Base-by-base conservation (phyloP, 2,888 invertebrate species). In the Chelonus formosanus region DNA sequence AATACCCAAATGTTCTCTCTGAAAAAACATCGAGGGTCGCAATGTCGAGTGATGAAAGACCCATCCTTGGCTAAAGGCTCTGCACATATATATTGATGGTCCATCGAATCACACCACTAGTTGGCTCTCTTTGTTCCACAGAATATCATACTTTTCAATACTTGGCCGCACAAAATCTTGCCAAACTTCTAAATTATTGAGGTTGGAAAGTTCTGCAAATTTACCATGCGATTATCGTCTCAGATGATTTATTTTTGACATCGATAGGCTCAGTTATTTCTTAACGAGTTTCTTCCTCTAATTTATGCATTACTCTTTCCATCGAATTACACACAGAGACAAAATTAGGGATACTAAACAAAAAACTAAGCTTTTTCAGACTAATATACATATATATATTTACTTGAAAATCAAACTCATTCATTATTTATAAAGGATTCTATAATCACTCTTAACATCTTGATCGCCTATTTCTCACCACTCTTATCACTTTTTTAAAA, bases 161-260 rank as follows among this genome's bases (percentile, higher is more conserved):
- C 40, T 40, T 43, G 7, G 10, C n/a, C 31, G 20, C 53, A 47
- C 52, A 48, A 10, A 47, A 58, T 53, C 55, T 59, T 62, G 35
- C 40, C 70, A 73, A 79, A 79, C 67, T 80, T 78, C 70, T 77
- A 74, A 79, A 75, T 80, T 79, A 80, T 81, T 75, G 75, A 67
- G 62, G 60, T 65, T 67, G 70, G 71, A 76, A 79, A 78, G 78
- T 80, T 76, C 76, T 75, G 78, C 79, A 80, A 80, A 80, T 79
- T 71, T 73, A 61, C 73, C 71, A 53, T 68, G 72, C 69, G 74
- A 75, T 75, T 75, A 75, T 72, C 71, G 57, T 58, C 57, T 43
- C 64, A 43, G 58, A 59, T 70, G 70, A 72, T 71, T 71, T 68
- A 72, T 70, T 63, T 70, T 67, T 67, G 65, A 67, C 68, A 66